A percentile compares a stretch with the other conserved stretches of the same genome.
phyloP scores from a whole-genome alignment of 2,797 vertebrate genomes.

The Trematomus bernacchii region DNA sequence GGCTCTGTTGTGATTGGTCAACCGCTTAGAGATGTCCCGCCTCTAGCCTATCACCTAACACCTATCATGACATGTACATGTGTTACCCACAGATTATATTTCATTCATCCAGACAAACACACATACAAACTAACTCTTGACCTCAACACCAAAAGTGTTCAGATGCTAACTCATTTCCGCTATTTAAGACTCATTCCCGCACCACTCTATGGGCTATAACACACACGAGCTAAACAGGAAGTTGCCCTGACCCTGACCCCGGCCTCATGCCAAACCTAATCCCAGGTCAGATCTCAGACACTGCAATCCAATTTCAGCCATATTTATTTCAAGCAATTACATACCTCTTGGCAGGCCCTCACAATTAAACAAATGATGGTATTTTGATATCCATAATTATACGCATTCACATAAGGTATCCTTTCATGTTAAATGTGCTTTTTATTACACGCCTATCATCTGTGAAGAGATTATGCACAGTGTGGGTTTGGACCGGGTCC shows the following conservation, averaged over 20 bases:
- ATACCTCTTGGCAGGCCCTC: conserved; percentile 80
- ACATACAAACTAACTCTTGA: no score
- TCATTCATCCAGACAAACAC: no score
- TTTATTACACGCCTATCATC: conserved; percentile 82
- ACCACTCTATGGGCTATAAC: conserved; percentile 30
- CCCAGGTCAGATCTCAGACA: conserved; percentile 59
- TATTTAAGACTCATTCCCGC: background rate
- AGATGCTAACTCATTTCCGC: no score
- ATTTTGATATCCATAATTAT: conserved; percentile 84
- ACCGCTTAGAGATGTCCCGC: no score
- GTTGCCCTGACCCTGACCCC: conserved; percentile 62
- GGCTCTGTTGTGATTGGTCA: no score
- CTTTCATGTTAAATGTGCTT: conserved; percentile 85
- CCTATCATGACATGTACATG: no score
- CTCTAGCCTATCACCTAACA: no score
- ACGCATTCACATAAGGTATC: conserved; percentile 77
- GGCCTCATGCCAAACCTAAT: conserved; percentile 48
- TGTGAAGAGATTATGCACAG: conserved; percentile 82
- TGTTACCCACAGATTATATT: no score
- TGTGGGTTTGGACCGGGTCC: conserved; percentile 77
- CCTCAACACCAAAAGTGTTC: no score
- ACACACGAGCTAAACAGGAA: conserved; percentile 57
- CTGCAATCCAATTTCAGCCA: conserved; percentile 60
- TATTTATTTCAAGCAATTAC: conserved; percentile 81
- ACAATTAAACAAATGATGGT: conserved; percentile 85